Conservation (phyloP, 2,888 invertebrate species). For the Schizotus pectinicornis region DNA sequence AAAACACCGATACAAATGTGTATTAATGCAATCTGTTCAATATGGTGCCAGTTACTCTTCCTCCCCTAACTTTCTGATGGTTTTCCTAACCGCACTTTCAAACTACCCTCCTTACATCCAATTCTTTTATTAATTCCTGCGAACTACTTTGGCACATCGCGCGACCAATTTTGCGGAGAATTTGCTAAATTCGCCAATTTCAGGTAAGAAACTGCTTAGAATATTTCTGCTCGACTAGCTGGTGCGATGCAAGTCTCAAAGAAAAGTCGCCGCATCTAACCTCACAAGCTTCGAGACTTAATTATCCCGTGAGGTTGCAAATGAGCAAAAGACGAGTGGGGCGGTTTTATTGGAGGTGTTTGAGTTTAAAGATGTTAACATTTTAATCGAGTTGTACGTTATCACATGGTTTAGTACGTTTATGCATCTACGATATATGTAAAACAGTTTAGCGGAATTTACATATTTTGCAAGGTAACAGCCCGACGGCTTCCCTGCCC, state of each 20-base stretch:
- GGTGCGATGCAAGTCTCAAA: too few species aligned
- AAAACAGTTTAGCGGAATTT: constrained; percentile 29
- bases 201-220: too few species aligned
- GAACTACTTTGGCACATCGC: neutral
- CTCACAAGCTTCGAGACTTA: too few species aligned
- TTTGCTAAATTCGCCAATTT: too few species aligned
- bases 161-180: too few species aligned
- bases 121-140: neutral
- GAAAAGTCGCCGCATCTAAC: too few species aligned
- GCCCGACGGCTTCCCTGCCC: constrained; percentile 10
- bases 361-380: constrained; percentile 16
- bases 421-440: constrained; percentile 28
- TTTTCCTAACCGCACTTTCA: constrained; percentile 21
- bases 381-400: constrained; percentile 28
- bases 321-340: constrained; percentile 1
- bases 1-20: constrained; percentile 45
- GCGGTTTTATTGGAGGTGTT: constrained; percentile 5
- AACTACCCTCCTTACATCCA: constrained; percentile 1
- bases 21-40: constrained; percentile 48
- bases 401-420: constrained; percentile 28
- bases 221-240: too few species aligned
- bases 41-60: constrained; percentile 50
- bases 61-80: constrained; percentile 36
- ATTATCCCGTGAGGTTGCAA: neutral
- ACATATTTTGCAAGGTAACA: constrained; percentile 31